A percentile compares a stretch with the other conserved stretches of the same genome.
These are phyloP conservation scores for Nemurella pictetii DNA, from an alignment of 2,888 invertebrate genomes.

Conservation along the genomic window DNA sequence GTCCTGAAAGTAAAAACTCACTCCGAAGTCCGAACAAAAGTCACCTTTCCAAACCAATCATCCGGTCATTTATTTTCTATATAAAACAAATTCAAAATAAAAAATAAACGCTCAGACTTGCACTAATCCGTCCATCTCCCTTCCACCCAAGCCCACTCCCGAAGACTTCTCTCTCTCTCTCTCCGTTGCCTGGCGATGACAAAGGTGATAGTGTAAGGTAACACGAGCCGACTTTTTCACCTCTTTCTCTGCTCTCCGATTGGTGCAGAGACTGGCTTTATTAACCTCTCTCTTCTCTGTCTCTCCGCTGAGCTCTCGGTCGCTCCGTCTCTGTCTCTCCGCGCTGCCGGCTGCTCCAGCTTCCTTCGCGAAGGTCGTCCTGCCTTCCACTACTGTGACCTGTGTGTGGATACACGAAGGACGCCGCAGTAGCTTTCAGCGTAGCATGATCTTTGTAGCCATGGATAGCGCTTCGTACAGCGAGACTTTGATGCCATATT, in stretches of 20 bases:
- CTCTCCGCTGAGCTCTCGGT: neutral
- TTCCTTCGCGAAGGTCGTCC: conserved; percentile 2
- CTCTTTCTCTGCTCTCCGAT: neutral
- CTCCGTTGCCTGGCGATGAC: neutral
- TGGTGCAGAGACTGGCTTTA: neutral
- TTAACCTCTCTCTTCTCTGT: neutral
- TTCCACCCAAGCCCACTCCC: neutral
- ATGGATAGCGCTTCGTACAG: too few relatives aligned
- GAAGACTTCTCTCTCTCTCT: neutral
- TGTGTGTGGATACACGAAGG: neutral
- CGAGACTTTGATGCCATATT: too few relatives aligned
- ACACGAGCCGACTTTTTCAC: neutral
- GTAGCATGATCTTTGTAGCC: too few relatives aligned
- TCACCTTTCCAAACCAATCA: neutral
- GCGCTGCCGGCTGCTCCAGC: neutral
- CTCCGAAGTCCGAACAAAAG: neutral
- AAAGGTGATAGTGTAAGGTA: neutral
- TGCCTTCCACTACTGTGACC: neutral
- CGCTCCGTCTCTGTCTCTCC: neutral
- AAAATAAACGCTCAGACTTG: too few relatives aligned
- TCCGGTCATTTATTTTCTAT: neutral
- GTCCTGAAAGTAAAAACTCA: too few relatives aligned
- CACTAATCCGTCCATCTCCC: neutral
- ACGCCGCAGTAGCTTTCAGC: neutral
- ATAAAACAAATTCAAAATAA: neutral